Evolutionary conservation across 2,113 vertebrate species (phyloP), one percentile per base, ranked within the genome.

Genomic region (Dasyprocta punctata): DNA sequence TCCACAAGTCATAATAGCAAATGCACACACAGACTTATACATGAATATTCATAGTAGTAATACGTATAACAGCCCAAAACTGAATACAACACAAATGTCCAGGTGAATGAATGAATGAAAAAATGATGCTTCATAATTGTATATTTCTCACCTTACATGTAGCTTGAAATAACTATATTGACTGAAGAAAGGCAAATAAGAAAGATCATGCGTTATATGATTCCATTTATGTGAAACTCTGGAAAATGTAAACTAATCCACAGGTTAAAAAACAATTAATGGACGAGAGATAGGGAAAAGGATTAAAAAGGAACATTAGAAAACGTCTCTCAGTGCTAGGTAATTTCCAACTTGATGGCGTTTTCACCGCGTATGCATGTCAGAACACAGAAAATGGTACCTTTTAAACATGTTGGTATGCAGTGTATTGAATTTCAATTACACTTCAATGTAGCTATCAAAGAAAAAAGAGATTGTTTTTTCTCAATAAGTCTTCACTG

Each of bases 391-490:
- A 12, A 77, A 69, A 41, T 73, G 41, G 1, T 69, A 86, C 20
- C 4, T 44, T 93, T 88, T 81, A 85, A 78, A 81, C 16, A 84
- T 61, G 30, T 36, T 2, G 0, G 2, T 26, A 7, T 80, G 20
- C 8, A 89, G 17, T 65, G 86, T 60, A 44, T 44, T 86, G 9
- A 67, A 82, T 82, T 86, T 95, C 26, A 90, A 95, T 75, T 86
- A 75, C 22, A 71, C 6, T 22, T 67, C 22, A 49, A 58, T 26
- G 83, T 1, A 77, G 3, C 44, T 69, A 13, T 44, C 77, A 41
- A 49, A 71, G 28, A 93, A 41, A 54, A 12, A 77, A 36, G 8
- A 60, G 41, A 60, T 7, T 38, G 5, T 3, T 86, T 54, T 44
- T 84, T 56, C 24, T 73, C 91, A 10, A 69, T 22, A 83, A 84